These are phyloP conservation scores for Passerina amoena DNA, from an alignment of 2,113 vertebrate species.

Conservation along the genomic window DNA sequence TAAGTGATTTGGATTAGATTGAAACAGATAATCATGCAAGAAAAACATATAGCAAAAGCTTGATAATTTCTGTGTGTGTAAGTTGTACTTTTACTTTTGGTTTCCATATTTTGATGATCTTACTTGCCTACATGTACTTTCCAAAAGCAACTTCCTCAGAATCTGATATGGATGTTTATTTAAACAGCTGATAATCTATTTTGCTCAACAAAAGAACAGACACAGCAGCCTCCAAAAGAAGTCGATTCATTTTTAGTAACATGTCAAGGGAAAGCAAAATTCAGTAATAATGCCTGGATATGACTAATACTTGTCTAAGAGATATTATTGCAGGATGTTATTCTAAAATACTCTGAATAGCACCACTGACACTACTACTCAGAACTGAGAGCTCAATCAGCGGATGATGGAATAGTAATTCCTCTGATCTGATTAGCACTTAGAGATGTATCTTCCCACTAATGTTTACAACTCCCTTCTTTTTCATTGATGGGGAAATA, in stretches of 20 bases:
- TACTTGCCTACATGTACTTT: not conserved
- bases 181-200: not conserved
- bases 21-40: not conserved
- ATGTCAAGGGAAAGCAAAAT: not conserved
- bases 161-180: not conserved
- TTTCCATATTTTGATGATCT: not conserved
- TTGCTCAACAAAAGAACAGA: not conserved
- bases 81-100: not conserved
- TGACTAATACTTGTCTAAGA: not conserved
- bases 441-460: not conserved
- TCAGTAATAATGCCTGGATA: not conserved
- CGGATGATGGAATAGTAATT: not conserved
- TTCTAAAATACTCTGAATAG: not conserved
- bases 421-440: constrained; percentile 2
- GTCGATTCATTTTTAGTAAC: not conserved
- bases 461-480: not conserved
- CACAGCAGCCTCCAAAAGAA: not conserved
- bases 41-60: not conserved
- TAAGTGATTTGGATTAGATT: not conserved
- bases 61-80: not conserved
- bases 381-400: not conserved
- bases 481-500: not conserved
- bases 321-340: not conserved
- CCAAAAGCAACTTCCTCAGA: not conserved
- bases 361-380: not conserved